Evolutionary conservation across 2,888 invertebrate species (phyloP).

Genomic region (Tupiocoris notatus): DNA sequence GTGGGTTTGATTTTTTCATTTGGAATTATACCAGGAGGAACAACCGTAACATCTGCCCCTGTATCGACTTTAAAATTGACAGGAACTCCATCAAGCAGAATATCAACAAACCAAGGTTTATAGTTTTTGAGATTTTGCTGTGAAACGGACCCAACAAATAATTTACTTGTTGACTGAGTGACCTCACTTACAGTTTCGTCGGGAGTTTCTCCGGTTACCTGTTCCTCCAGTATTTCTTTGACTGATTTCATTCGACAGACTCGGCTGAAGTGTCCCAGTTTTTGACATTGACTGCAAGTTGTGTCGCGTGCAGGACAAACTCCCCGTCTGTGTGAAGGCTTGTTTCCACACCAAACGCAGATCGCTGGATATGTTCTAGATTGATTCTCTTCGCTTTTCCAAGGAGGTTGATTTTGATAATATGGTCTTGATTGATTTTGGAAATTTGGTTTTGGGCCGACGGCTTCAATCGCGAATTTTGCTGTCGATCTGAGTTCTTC

Average conservation of each 20-base stretch:
- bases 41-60: conserved; percentile 12
- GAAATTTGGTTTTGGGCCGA: not conserved
- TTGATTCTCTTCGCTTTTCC: too few species aligned
- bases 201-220: conserved; percentile 1
- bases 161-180: not conserved
- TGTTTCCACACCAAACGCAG: too few species aligned
- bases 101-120: conserved; percentile 8
- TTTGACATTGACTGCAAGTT: too few species aligned
- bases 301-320: too few species aligned
- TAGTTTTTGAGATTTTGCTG: too few species aligned
- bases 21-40: not conserved
- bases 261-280: conserved; percentile 8
- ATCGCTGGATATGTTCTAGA: too few species aligned
- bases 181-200: not conserved
- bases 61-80: conserved; percentile 19
- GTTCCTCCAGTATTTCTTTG: conserved; percentile 9
- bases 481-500: conserved; percentile 3
- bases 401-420: too few species aligned
- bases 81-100: not conserved
- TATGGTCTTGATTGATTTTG: too few species aligned
- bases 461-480: not conserved
- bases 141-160: too few species aligned
- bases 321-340: too few species aligned
- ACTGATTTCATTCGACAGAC: not conserved
- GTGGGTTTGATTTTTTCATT: not conserved